phyloP scores from a whole-genome alignment of 2,113 vertebrate genomes.

The Gavia stellata region DNA sequence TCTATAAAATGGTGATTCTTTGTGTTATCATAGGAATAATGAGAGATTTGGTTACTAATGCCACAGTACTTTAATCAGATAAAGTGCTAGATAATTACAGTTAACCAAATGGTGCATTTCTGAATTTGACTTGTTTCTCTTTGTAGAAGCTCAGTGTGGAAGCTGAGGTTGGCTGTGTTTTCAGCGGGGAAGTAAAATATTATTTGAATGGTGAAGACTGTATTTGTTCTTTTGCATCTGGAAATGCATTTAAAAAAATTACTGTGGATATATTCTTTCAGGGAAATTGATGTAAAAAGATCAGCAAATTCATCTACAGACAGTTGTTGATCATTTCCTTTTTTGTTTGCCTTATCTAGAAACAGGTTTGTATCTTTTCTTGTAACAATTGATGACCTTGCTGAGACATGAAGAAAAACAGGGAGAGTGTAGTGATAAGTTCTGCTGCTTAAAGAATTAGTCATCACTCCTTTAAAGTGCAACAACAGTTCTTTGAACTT shows the following conservation, averaged over 20 bases:
- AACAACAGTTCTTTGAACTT: not conserved
- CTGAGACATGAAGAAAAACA: not conserved
- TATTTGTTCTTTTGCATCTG: not conserved
- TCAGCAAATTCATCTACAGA: not conserved
- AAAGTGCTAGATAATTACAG: slow-evolving; percentile 5
- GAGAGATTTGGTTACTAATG: slow-evolving; percentile 27
- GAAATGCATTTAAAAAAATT: not conserved
- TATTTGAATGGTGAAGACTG: not conserved
- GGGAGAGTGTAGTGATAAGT: not conserved
- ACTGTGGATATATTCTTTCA: not conserved
- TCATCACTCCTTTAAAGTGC: slow-evolving; percentile 1
- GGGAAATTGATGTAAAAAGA: not conserved
- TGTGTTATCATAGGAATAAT: not conserved
- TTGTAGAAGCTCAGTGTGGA: not conserved
- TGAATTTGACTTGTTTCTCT: not conserved
- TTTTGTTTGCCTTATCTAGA: not conserved
- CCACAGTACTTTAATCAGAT: slow-evolving; percentile 19
- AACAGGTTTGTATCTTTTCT: not conserved
- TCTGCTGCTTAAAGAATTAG: not conserved
- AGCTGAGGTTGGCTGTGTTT: not conserved
- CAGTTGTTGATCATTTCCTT: not conserved
- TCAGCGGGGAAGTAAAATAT: not conserved
- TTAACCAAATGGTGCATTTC: not conserved
- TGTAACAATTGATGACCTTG: not conserved
- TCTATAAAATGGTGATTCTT: not conserved